These are phyloP conservation scores for Acanthiza pusilla DNA, from an alignment of 2,797 vertebrate genomes.

Conservation along the genomic window DNA sequence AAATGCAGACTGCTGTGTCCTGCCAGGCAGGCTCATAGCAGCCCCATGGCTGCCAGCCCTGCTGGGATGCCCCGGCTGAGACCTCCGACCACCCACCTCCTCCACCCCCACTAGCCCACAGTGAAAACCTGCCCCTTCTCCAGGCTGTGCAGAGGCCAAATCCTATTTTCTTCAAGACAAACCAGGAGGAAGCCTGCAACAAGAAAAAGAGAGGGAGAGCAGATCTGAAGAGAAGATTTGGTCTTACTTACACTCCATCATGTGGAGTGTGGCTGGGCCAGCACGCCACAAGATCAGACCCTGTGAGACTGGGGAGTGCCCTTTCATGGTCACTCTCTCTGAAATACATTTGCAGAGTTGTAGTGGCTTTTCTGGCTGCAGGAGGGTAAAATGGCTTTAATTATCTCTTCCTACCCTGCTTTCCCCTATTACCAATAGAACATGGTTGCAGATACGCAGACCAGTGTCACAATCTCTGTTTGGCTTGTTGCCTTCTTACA, in stretches of 20 bases:
- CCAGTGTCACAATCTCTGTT: neutral
- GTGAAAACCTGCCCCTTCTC: neutral
- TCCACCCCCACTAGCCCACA: accelerated
- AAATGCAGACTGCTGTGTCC: neutral
- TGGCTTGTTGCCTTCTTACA: neutral
- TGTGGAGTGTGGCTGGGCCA: neutral
- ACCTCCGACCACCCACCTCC: neutral
- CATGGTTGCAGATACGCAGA: neutral
- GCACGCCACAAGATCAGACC: accelerated
- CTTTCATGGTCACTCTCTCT: neutral
- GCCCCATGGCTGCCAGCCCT: neutral
- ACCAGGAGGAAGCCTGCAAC: neutral
- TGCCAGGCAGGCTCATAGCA: neutral
- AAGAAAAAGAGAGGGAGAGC: neutral
- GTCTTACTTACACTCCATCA: neutral
- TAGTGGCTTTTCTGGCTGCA: neutral
- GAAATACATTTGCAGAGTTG: neutral
- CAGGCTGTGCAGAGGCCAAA: neutral
- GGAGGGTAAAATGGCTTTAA: neutral
- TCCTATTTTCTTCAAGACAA: neutral
- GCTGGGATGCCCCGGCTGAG: accelerated
- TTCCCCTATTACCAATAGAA: neutral
- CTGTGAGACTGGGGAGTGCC: neutral
- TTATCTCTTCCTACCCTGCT: neutral
- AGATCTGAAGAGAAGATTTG: neutral